Percentiles rank a stretch among this genome's conserved stretches.
phyloP scores from a whole-genome alignment of 2,888 invertebrate genomes.

The Ischnus inquisitorius region DNA sequence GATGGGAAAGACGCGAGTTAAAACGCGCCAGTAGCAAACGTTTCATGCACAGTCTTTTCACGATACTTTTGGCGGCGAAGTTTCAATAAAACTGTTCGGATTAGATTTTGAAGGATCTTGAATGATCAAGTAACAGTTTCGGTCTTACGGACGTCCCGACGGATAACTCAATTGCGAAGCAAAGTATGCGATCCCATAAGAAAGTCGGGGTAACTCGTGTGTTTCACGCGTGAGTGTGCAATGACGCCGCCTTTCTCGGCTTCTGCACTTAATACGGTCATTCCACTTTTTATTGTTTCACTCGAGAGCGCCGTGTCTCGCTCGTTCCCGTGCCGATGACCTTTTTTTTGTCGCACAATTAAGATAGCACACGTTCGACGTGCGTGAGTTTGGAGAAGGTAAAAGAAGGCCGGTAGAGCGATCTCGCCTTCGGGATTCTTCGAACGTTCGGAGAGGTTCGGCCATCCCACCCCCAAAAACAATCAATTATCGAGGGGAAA shows the following conservation, averaged over 20 bases:
- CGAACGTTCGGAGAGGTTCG: constrained; percentile 33
- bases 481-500: constrained; percentile 83
- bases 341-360: constrained; percentile 12
- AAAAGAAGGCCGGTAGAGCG: background rate
- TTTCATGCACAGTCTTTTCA: too few species aligned
- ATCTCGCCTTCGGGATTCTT: constrained; percentile 9
- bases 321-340: constrained; percentile 9
- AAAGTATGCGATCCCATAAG: constrained; percentile 4
- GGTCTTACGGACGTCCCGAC: background rate
- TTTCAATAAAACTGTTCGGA: background rate
- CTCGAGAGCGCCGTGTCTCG: constrained; percentile 49
- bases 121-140: background rate
- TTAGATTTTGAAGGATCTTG: background rate
- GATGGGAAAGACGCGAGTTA: too few species aligned
- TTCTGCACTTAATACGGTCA: constrained; percentile 67
- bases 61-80: too few species aligned
- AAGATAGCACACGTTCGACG: constrained; percentile 22
- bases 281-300: constrained; percentile 70
- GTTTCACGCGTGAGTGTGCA: constrained; percentile 20
- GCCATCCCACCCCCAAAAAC: constrained; percentile 77
- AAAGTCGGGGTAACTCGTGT: background rate
- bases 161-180: constrained; percentile 42
- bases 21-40: too few species aligned
- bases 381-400: constrained; percentile 35
- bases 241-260: constrained; percentile 8